Conservation (phyloP, 2,888 invertebrate species). For the Rhimphoctona megacephalus region DNA sequence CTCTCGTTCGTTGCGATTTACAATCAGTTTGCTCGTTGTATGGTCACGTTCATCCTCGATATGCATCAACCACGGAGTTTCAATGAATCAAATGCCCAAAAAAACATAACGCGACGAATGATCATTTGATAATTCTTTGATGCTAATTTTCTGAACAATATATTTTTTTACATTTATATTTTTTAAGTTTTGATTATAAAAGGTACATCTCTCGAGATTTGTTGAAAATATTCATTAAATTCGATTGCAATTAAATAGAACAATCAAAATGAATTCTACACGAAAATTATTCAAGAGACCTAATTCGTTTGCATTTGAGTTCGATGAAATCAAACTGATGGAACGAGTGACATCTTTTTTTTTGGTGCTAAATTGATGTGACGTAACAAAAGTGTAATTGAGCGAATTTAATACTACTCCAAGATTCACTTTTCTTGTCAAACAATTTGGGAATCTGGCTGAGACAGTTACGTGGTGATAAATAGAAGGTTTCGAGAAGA, state of each 20-base stretch:
- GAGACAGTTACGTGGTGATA: conserved; percentile 71
- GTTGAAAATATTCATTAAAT: background rate
- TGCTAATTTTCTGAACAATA: background rate
- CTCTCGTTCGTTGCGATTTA: conserved; percentile 74
- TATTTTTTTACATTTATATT: background rate
- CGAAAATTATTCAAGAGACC: background rate
- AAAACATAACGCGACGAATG: conserved; percentile 8
- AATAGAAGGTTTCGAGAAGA: conserved; percentile 61
- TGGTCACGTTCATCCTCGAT: conserved; percentile 74
- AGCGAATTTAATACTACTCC: conserved; percentile 49
- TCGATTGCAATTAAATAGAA: background rate
- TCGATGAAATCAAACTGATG: background rate
- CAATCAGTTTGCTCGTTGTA: conserved; percentile 76
- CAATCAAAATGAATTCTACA: background rate
- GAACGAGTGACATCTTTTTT: background rate
- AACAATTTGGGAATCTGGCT: conserved; percentile 71
- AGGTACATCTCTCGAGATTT: background rate
- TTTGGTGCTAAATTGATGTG: conserved; percentile 13
- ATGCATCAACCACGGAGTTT: conserved; percentile 22
- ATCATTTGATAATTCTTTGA: background rate
- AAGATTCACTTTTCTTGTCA: conserved; percentile 13
- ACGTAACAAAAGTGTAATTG: background rate
- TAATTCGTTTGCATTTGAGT: background rate
- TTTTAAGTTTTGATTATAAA: background rate
- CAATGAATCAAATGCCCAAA: conserved; percentile 44